These are phyloP conservation scores for Lytechinus variegatus DNA, from an alignment of 35 echinoderm and acorn worm genomes.

Conservation along the genomic window DNA sequence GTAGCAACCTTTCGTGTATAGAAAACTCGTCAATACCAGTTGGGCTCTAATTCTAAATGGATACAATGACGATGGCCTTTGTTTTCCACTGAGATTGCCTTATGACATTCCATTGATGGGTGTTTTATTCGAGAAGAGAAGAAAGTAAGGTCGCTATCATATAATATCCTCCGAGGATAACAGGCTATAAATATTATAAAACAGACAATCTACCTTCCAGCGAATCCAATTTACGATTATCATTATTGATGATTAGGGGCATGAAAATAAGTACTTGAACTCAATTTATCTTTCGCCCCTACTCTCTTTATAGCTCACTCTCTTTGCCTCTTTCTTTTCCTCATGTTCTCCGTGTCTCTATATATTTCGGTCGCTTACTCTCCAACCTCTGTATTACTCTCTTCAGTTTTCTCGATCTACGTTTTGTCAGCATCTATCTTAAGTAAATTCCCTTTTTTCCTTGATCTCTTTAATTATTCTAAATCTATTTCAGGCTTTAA, in stretches of 20 bases:
- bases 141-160: background rate
- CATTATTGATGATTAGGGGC: conserved; percentile 11
- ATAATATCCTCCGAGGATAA: background rate
- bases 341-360: too few relatives aligned
- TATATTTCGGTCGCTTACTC: too few relatives aligned
- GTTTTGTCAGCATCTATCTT: too few relatives aligned
- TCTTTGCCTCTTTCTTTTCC: background rate
- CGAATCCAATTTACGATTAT: conserved; percentile 14
- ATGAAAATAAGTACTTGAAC: background rate
- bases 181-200: background rate
- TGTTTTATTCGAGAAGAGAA: background rate
- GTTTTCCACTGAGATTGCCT: background rate
- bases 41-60: background rate
- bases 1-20: too few relatives aligned
- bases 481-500: too few relatives aligned
- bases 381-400: too few relatives aligned
- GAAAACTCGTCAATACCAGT: too few relatives aligned
- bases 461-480: too few relatives aligned
- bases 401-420: too few relatives aligned
- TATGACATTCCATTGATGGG: conserved; percentile 1
- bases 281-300: background rate
- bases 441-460: too few relatives aligned
- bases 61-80: background rate
- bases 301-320: background rate
- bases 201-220: conserved; percentile 1